Base-by-base conservation (phyloP, 92 coral and sea anemone genomes). In the Palythoa heliodiscus region DNA sequence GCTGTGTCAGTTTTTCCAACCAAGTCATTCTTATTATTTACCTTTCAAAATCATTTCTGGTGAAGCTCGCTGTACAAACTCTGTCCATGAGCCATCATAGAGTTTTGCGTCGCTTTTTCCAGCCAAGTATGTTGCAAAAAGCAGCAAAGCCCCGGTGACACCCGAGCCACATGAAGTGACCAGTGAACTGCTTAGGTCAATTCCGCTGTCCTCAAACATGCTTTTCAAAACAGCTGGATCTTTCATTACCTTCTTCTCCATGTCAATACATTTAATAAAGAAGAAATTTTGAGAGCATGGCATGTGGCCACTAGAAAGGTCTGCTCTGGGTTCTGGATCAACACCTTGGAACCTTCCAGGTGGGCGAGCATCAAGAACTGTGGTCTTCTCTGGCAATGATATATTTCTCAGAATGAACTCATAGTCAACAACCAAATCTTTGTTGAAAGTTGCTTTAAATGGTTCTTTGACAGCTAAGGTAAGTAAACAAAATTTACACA, bases 31-130 rank as follows among this genome's bases (percentile, higher is more conserved):
- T n/a, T 80, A 64, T 9, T 66, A 40, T 43, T 48, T 52, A 63
- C 16, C 73, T 55, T 80, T 80, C 61, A 66, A 24, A 40, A 87
- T 92, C 98, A 97, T 89, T 53, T 97, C 95, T 55, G 92, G 86
- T 20, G 96, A 82, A 60, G 98, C 98, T 25, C 98, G 93, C 73
- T 89, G 95, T 6, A 89, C 95, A 91, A 90, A 96, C 77, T 96
- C 99, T 0, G 93, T 90, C 99, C 99, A 96, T 3, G 99, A 94
- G 38, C 99, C 99, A 89, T 96, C 99, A 55, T 95, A 96, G 52
- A 96, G 89, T 82, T 76, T 91, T 47, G 91, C 91, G 88, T 94
- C 97, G 4, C 84, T 87, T 70, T 90, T 91, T 11, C 95, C 98
- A 90, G 94, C 85, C 89, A 92, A 82, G 78, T 91, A 91, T 35